These are phyloP conservation scores for Ericerus pela DNA, from an alignment of 1,140 invertebrate genomes.

Conservation along the genomic window DNA sequence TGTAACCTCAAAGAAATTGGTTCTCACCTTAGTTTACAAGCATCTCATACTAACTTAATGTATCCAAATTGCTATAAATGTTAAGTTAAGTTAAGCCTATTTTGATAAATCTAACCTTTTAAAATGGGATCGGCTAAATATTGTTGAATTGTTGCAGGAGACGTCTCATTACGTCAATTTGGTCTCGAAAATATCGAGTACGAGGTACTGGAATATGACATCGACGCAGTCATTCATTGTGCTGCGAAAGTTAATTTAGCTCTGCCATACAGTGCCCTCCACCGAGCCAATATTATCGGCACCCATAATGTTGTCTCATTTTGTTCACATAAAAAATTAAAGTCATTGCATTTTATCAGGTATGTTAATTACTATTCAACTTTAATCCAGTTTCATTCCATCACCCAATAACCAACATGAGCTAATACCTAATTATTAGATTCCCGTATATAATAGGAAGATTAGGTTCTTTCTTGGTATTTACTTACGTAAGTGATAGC, in stretches of 20 bases:
- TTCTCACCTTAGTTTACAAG: no score
- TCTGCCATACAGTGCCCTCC: slow-evolving; percentile 36
- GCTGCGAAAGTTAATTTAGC: slow-evolving; percentile 38
- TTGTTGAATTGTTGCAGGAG: slow-evolving; percentile 23
- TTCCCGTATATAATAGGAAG: no score
- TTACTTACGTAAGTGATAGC: no score
- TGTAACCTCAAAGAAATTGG: no score
- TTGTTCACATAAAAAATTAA: slow-evolving; percentile 36
- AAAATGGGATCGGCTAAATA: background rate
- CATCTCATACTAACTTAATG: background rate
- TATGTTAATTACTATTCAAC: slow-evolving; percentile 7
- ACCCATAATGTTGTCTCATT: slow-evolving; percentile 37
- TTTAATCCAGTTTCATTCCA: background rate
- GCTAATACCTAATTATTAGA: no score
- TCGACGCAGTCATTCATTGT: slow-evolving; percentile 38
- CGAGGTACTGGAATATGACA: slow-evolving; percentile 33
- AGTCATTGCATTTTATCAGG: slow-evolving; percentile 35
- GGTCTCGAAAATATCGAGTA: slow-evolving; percentile 36
- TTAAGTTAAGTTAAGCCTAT: no score
- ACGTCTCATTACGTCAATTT: slow-evolving; percentile 35
- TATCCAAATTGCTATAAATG: no score
- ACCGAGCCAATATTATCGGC: slow-evolving; percentile 35
- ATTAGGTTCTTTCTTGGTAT: no score
- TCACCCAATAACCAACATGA: no score
- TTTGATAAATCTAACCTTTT: no score